Base-by-base conservation (phyloP, 2,888 invertebrate genomes). In the Heteromurus nitidus region DNA sequence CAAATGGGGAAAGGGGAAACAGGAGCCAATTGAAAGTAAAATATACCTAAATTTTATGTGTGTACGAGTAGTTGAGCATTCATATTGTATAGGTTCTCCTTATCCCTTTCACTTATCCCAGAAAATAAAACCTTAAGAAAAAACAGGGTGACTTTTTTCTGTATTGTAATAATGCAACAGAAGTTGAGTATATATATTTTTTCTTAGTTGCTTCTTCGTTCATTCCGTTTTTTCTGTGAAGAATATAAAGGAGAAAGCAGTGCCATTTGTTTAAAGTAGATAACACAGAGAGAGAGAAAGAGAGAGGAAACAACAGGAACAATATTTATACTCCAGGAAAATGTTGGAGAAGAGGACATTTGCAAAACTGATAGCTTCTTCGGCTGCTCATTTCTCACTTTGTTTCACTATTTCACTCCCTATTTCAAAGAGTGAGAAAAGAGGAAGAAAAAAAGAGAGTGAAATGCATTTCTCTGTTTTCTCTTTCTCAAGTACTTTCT, bases 331-430 rank as follows among this genome's bases (percentile, higher is more conserved):
- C 22, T 36, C 44, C 31, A 30, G 24, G 30, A 53, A 58, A 75
- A 65, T 30, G 36, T 67, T 67, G 44, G 22, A 44, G n/a, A n/a
- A n/a, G 9, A 26, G 67, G 60, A 76, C 64, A 68, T 77, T 77
- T 31, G 77, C 69, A 64, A 69, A 69, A 76, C 60, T 47, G 77
- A 77, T 77, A 62, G 70, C 70, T 77, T 62, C 62, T 70, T 70
- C 30, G 20, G 42, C 79, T 79, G 70, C 79, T 79, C 79, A 79
- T 70, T 79, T 70, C 79, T 79, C 79, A 79, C 64, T 77, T 68
- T 70, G 62, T 47, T 68, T 72, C 50, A 5, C 28, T n/a, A 69
- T 30, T 36, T 69, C 42, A 20, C 47, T 50, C 50, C 50, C 36
- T n/a, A n/a, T n/a, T 36, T 13, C 13, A 36, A 36, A 9, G 36